Percentiles rank a stretch among this genome's conserved stretches.
phyloP scores from a whole-genome alignment of 30 jellyfish, hydroid and myxozoan species.

The Sanderia malayensis region DNA sequence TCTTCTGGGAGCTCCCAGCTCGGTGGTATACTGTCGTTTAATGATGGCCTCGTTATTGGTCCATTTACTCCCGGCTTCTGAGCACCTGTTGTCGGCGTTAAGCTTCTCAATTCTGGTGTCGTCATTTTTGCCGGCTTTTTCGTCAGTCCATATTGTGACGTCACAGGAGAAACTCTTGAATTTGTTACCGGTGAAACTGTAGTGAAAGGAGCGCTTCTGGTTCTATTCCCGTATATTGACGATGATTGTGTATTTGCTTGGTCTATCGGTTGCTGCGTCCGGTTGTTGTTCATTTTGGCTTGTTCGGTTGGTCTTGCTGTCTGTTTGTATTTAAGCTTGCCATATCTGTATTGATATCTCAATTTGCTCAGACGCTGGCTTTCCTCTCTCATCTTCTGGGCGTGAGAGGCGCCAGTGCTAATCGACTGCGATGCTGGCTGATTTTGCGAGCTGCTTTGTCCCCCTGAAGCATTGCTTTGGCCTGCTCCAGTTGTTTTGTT shows the following conservation, averaged over 20 bases:
- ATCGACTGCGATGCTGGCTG: slow-evolving; percentile 23
- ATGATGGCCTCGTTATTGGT: slow-evolving; percentile 58
- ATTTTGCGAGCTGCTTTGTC: slow-evolving; percentile 65
- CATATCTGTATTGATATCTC: neutral
- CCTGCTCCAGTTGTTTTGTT: slow-evolving; percentile 29
- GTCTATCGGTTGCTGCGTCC: neutral
- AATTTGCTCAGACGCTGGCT: slow-evolving; percentile 11
- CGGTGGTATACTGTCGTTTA: slow-evolving; percentile 11
- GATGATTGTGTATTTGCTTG: neutral
- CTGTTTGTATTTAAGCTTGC: slow-evolving; percentile 12
- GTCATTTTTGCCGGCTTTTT: slow-evolving; percentile 24
- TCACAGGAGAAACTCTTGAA: neutral
- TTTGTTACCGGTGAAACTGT: slow-evolving; percentile 30
- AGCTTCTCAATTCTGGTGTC: slow-evolving; percentile 51
- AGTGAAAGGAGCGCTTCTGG: neutral
- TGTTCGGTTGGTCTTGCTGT: slow-evolving; percentile 13
- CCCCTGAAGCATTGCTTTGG: slow-evolving; percentile 52
- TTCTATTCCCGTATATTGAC: neutral
- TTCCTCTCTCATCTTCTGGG: slow-evolving; percentile 2
- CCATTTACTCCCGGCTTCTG: slow-evolving; percentile 35
- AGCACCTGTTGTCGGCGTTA: slow-evolving; percentile 37
- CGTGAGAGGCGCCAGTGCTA: slow-evolving; percentile 2
- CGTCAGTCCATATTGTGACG: slow-evolving; percentile 16
- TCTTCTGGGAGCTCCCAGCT: slow-evolving; percentile 14
- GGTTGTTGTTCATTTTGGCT: neutral